A percentile compares a stretch with the other conserved stretches of the same genome.
phyloP scores from a whole-genome alignment of 2,888 invertebrate genomes.

The Diarsia brunnea region DNA sequence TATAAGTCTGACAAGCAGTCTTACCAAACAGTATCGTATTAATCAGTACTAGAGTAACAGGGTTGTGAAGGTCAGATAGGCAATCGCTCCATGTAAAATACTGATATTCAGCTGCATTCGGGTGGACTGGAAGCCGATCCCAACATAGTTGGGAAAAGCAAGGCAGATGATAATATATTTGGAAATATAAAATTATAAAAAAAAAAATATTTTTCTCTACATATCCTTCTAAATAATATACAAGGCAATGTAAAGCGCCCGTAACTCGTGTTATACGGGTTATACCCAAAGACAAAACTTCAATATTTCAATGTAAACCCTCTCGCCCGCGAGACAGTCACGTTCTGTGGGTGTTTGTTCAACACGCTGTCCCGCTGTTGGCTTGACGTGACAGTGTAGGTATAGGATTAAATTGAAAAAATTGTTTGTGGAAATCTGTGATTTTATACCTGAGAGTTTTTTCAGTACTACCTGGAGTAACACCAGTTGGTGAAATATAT shows the following conservation, averaged over 20 bases:
- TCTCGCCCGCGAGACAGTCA: constrained; percentile 25
- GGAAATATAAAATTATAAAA: neutral
- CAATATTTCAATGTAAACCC: constrained; percentile 38
- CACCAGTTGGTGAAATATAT: neutral
- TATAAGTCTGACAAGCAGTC: no score
- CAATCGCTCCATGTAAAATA: no score
- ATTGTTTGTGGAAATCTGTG: constrained; percentile 2
- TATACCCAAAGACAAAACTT: constrained; percentile 3
- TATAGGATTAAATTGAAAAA: constrained; percentile 22
- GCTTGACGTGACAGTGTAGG: constrained; percentile 16
- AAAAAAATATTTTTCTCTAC: neutral
- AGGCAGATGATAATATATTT: no score
- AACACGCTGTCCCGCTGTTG: constrained; percentile 42
- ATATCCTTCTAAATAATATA: neutral
- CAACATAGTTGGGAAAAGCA: no score
- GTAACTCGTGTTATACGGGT: neutral
- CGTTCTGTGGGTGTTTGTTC: constrained; percentile 50
- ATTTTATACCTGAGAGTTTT: neutral
- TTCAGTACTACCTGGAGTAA: neutral
- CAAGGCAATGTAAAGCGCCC: neutral
- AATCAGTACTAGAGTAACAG: no score
- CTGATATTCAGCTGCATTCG: no score
- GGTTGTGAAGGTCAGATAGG: no score
- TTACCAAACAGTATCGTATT: no score
- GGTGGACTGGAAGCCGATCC: no score